Conservation (phyloP, 1,140 invertebrate species). For the Kradibia gibbosae region DNA sequence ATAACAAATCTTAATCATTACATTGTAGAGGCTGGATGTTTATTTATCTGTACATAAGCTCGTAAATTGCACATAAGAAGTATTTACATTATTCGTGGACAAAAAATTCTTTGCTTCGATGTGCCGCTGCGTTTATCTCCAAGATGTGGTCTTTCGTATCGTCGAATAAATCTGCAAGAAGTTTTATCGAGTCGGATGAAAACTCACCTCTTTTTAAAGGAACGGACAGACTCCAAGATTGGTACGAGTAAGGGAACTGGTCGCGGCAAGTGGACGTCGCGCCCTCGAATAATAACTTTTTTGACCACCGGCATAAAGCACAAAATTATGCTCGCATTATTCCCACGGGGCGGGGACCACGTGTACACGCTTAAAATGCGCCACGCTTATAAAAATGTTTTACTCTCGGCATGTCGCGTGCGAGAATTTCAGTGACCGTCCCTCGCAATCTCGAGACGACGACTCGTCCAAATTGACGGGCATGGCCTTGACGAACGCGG, state of each 20-base stretch:
- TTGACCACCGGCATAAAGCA: constrained; percentile 17
- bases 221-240: too few relatives aligned
- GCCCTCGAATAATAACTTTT: constrained; percentile 34
- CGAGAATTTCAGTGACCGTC: neutral
- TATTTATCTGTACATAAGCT: neutral
- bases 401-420: neutral
- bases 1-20: neutral
- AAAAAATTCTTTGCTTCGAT: neutral
- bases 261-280: constrained; percentile 3
- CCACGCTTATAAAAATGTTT: neutral
- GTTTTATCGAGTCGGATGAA: neutral
- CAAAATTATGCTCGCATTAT: constrained; percentile 29
- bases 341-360: neutral
- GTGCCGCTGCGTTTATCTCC: neutral
- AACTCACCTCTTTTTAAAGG: neutral
- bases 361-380: neutral
- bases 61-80: neutral
- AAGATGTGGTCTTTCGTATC: neutral
- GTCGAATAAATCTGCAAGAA: neutral
- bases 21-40: neutral
- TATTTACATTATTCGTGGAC: neutral
- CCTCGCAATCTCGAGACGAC: neutral
- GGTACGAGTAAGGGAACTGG: too few relatives aligned
- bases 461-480: neutral
- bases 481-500: neutral